Percentiles rank a stretch among this genome's conserved stretches.
Evolutionary conservation across 2,888 invertebrate species (phyloP).

Genomic region (Rosalia funebris): DNA sequence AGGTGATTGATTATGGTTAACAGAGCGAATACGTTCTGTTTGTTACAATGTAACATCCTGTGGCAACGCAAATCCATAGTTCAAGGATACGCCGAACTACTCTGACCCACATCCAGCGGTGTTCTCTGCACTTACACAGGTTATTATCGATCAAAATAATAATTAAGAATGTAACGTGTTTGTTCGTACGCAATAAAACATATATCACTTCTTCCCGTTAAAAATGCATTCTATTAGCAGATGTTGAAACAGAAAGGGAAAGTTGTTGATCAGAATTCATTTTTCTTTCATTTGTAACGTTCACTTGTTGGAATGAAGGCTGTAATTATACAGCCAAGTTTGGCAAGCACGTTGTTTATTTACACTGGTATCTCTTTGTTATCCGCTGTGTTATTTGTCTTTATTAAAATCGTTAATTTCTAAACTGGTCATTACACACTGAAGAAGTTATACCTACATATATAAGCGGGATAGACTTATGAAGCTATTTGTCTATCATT

Average conservation of each 20-base stretch:
- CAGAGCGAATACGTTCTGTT: background rate
- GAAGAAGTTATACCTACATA: background rate
- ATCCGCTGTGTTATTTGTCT: background rate
- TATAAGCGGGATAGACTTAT: background rate
- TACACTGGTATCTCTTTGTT: background rate
- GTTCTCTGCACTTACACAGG: background rate
- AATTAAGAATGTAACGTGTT: background rate
- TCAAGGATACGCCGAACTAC: constrained; percentile 9
- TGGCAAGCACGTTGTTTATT: background rate
- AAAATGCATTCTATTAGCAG: background rate
- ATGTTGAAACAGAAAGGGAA: constrained; percentile 8
- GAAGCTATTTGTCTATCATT: too few species aligned
- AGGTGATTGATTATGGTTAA: constrained; percentile 7
- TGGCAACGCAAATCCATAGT: constrained; percentile 13
- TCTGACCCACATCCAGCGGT: constrained; percentile 11
- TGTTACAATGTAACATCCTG: constrained; percentile 5
- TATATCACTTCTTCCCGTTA: background rate
- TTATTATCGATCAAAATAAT: constrained; percentile 10
- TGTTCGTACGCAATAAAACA: constrained; percentile 6
- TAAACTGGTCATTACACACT: background rate
- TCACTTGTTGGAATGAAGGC: constrained; percentile 3
- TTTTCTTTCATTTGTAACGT: constrained; percentile 23
- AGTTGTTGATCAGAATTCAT: constrained; percentile 4
- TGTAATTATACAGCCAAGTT: constrained; percentile 1
- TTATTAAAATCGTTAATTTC: background rate